These are phyloP conservation scores for Phycodurus eques DNA, from an alignment of 2,113 vertebrate species.

Conservation along the genomic window DNA sequence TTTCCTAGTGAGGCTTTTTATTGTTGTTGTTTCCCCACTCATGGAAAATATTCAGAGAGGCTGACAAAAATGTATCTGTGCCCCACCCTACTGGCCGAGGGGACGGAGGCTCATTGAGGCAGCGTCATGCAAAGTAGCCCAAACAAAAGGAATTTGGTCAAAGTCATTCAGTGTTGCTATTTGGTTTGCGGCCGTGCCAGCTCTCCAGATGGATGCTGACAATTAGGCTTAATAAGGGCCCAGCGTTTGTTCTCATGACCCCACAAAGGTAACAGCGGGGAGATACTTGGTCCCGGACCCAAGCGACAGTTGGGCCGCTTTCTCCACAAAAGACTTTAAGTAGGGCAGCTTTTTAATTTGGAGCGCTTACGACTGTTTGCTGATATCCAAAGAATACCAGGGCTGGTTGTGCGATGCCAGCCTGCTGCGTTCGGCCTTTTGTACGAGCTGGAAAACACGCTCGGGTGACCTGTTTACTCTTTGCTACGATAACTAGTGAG, in stretches of 20 bases:
- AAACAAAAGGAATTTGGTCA: conserved; percentile 47
- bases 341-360: conserved; percentile 35
- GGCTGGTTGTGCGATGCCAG: conserved; percentile 13
- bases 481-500: conserved; percentile 24
- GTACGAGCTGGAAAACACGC: conserved; percentile 17
- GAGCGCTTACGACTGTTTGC: conserved; percentile 25
- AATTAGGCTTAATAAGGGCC: conserved; percentile 51
- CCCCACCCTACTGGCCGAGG: not conserved
- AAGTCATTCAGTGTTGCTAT: conserved; percentile 45
- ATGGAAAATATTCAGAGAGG: not conserved
- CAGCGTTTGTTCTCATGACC: conserved; percentile 44
- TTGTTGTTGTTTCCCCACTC: not conserved
- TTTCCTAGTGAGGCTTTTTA: not conserved
- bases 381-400: conserved; percentile 31
- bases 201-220: conserved; percentile 20
- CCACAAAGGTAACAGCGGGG: not conserved
- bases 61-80: not conserved
- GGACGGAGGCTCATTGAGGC: conserved; percentile 35
- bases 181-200: conserved; percentile 39
- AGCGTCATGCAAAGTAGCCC: conserved; percentile 28
- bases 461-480: conserved; percentile 37
- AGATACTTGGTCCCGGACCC: not conserved
- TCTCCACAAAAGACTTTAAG: conserved; percentile 21
- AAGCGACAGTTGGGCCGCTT: conserved; percentile 9
- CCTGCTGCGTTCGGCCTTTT: conserved; percentile 29